phyloP scores from a whole-genome alignment of 1,140 invertebrate species.

The Zelostemma sp. region DNA sequence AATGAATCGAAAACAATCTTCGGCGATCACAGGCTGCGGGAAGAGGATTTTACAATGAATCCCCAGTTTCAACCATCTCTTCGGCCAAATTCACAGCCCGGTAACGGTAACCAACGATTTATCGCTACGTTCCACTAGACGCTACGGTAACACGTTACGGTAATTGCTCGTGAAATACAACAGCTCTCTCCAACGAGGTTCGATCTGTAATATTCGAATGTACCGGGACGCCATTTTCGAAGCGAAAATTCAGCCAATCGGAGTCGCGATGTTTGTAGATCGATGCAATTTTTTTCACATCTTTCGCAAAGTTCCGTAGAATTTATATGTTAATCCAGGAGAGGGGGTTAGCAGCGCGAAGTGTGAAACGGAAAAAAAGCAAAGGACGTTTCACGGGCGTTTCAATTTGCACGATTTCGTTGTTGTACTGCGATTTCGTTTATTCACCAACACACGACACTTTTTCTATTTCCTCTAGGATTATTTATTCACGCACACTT shows the following conservation, averaged over 20 bases:
- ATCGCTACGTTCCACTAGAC: constrained; percentile 56
- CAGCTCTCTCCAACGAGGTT: constrained; percentile 34
- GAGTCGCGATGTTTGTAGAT: no score
- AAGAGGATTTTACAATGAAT: constrained; percentile 30
- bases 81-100: constrained; percentile 23
- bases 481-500: no score
- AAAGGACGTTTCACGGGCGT: constrained; percentile 3
- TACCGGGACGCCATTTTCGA: neutral
- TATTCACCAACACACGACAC: constrained; percentile 12
- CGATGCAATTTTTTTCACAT: no score
- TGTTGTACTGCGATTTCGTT: constrained; percentile 6
- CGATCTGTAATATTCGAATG: constrained; percentile 33
- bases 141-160: constrained; percentile 60
- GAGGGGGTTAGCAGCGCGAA: neutral
- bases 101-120: constrained; percentile 64
- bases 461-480: neutral
- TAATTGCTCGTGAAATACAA: constrained; percentile 67
- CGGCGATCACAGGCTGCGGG: constrained; percentile 9
- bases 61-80: constrained; percentile 23
- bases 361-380: neutral
- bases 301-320: neutral
- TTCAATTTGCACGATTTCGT: constrained; percentile 9
- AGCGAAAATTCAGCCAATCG: neutral
- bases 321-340: constrained; percentile 7
- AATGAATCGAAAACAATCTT: constrained; percentile 25